Evolutionary conservation across 2,113 vertebrate genomes (phyloP).

Genomic region (Dasyprocta punctata): DNA sequence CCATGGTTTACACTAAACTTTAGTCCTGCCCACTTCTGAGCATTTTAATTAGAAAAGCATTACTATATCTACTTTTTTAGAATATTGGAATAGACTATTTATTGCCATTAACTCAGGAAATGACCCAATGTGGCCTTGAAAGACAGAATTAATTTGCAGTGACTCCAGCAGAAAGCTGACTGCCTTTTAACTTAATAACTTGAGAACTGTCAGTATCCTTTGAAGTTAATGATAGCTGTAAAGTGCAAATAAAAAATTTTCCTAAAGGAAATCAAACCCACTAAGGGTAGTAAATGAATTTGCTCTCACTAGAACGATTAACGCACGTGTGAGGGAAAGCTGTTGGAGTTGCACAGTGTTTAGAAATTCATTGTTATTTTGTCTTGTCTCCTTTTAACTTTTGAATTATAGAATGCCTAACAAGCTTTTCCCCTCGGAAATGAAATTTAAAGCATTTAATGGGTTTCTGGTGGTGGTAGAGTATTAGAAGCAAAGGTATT

Average conservation of each 20-base stretch:
- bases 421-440: constrained; percentile 36
- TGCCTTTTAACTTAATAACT: constrained; percentile 85
- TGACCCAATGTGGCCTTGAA: constrained; percentile 83
- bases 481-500: constrained; percentile 65
- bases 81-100: constrained; percentile 81
- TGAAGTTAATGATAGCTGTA: constrained; percentile 85
- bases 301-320: constrained; percentile 60
- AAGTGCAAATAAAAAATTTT: constrained; percentile 85
- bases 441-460: constrained; percentile 42
- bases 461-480: constrained; percentile 5
- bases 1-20: not conserved
- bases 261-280: constrained; percentile 76
- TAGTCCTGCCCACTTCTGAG: not conserved
- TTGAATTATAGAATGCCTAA: constrained; percentile 12
- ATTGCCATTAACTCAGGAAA: constrained; percentile 84
- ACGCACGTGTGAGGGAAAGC: not conserved
- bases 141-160: constrained; percentile 86
- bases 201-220: constrained; percentile 82
- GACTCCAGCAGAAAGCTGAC: constrained; percentile 83
- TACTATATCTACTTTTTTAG: constrained; percentile 75
- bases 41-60: constrained; percentile 72
- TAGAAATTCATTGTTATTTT: constrained; percentile 46
- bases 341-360: not conserved
- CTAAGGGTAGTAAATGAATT: constrained; percentile 22
- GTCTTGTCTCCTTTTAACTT: constrained; percentile 42